These are phyloP conservation scores for Chaunax sp. DNA, from an alignment of 2,797 vertebrate species.

Conservation along the genomic window DNA sequence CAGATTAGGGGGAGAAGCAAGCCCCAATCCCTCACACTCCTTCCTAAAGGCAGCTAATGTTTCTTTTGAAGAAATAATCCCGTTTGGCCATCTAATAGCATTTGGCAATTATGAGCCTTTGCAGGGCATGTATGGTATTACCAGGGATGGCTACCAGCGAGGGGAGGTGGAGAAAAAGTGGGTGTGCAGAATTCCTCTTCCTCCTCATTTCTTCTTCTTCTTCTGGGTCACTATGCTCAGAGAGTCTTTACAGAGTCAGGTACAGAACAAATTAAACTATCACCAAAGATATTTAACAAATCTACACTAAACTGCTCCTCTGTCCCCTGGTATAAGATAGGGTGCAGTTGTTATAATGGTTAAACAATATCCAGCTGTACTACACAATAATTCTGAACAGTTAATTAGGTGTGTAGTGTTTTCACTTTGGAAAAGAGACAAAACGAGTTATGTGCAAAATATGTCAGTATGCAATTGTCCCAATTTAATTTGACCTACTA, in stretches of 20 bases:
- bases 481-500: not conserved
- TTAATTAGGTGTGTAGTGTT: not conserved
- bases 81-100: slow-evolving; percentile 76
- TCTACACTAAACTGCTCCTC: not conserved
- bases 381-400: not conserved
- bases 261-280: no score
- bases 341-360: not conserved
- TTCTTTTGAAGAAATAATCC: slow-evolving; percentile 86
- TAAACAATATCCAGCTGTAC: not conserved
- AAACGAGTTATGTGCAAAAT: not conserved
- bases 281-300: not conserved
- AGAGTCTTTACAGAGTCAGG: not conserved
- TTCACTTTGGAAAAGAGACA: not conserved
- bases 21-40: slow-evolving; percentile 77
- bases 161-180: not conserved
- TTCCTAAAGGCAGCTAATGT: slow-evolving; percentile 82
- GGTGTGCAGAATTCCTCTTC: not conserved
- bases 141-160: slow-evolving; percentile 61
- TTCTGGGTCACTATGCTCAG: not conserved
- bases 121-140: slow-evolving; percentile 76
- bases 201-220: not conserved
- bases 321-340: not conserved
- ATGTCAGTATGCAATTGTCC: not conserved
- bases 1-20: slow-evolving; percentile 70
- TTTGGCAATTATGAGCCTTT: slow-evolving; percentile 75